Conservation (phyloP, 2,888 invertebrate genomes). For the Cerastis rubricosa region DNA sequence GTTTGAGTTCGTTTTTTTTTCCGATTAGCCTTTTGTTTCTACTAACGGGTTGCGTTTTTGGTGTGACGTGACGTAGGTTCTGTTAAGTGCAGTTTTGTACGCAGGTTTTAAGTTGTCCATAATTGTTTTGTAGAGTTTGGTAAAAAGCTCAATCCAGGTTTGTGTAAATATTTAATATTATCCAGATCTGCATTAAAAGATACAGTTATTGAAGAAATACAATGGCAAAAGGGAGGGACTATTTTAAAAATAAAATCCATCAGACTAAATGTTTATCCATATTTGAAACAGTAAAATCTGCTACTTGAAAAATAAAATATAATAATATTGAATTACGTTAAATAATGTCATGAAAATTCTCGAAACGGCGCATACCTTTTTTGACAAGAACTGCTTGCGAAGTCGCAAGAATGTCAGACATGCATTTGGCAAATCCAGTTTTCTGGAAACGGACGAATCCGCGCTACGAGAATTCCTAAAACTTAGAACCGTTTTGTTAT, state of each 20-base stretch:
- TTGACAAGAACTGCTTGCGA: neutral
- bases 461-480: slow-evolving; percentile 7
- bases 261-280: neutral
- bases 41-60: slow-evolving; percentile 54
- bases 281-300: neutral
- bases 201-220: neutral
- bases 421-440: slow-evolving; percentile 12
- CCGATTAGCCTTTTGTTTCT: slow-evolving; percentile 60
- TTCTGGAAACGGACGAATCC: slow-evolving; percentile 38
- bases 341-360: slow-evolving; percentile 2
- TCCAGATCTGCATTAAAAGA: neutral
- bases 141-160: neutral
- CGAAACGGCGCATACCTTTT: slow-evolving; percentile 9
- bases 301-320: neutral
- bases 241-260: neutral
- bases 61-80: slow-evolving; percentile 12
- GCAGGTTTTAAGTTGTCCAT: neutral
- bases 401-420: slow-evolving; percentile 15
- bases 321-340: neutral
- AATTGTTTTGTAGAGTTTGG: neutral
- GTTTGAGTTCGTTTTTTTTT: slow-evolving; percentile 56
- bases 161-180: neutral
- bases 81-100: neutral
- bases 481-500: slow-evolving; percentile 30
- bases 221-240: neutral